A percentile compares a stretch with the other conserved stretches of the same genome.
Conservation (phyloP, 2,797 vertebrate species). For the Lepilemur septentrionalis region DNA sequence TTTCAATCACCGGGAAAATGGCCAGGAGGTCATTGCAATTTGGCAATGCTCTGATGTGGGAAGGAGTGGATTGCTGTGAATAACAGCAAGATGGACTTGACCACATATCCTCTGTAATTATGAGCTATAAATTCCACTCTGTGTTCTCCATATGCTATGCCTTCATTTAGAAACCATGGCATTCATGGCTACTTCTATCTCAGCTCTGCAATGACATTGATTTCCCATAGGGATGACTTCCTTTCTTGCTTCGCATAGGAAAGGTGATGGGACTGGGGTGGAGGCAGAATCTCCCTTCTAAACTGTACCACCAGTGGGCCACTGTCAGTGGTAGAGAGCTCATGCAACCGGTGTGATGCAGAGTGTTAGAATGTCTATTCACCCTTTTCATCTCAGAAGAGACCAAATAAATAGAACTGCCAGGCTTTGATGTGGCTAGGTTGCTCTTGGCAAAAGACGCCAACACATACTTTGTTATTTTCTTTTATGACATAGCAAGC, state of each 20-base stretch:
- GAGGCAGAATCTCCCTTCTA: not conserved
- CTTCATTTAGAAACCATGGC: conserved; percentile 61
- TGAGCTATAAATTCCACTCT: conserved; percentile 39
- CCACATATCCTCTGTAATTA: conserved; percentile 34
- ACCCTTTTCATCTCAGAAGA: conserved; percentile 39
- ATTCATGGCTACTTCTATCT: conserved; percentile 16
- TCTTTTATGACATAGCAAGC: conserved; percentile 37
- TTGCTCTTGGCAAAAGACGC: conserved; percentile 28
- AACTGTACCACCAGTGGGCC: not conserved
- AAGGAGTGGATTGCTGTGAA: not conserved
- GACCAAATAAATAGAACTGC: not conserved
- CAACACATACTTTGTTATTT: conserved; percentile 15
- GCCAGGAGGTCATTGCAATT: not conserved
- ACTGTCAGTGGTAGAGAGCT: not conserved
- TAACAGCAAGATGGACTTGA: not conserved
- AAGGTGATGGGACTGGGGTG: not conserved
- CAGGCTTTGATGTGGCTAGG: conserved; percentile 14
- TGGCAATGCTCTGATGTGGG: not conserved
- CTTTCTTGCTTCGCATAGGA: conserved; percentile 14
- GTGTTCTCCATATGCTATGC: conserved; percentile 13
- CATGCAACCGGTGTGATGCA: not conserved
- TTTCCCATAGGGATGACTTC: conserved; percentile 37
- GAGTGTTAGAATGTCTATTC: not conserved
- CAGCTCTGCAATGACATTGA: conserved; percentile 35
- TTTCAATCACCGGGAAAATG: conserved; percentile 9